A percentile compares a stretch with the other conserved stretches of the same genome.
These are phyloP conservation scores for Leptarthrus brevirostris DNA, from an alignment of 2,888 invertebrate genomes.

Conservation along the genomic window DNA sequence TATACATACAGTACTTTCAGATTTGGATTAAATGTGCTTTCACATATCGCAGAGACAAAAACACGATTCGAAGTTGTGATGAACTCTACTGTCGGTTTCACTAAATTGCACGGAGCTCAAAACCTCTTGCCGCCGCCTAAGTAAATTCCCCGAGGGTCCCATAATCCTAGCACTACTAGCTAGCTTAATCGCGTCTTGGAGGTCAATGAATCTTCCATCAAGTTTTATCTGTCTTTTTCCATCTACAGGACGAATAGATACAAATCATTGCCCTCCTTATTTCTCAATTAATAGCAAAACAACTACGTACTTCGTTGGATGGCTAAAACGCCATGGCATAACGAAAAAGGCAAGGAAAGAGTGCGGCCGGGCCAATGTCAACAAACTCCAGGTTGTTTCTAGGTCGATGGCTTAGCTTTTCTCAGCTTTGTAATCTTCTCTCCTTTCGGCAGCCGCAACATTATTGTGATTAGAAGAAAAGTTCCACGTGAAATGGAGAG, in stretches of 20 bases:
- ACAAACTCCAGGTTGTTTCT: conserved; percentile 39
- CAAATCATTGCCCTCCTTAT: not conserved
- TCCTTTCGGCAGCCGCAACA: not conserved
- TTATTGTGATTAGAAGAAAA: conserved; percentile 29
- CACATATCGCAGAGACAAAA: conserved; percentile 1
- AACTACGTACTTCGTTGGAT: too few relatives aligned
- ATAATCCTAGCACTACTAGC: conserved; percentile 4
- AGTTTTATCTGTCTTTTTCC: not conserved
- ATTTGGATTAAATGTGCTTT: conserved; percentile 18
- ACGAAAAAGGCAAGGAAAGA: not conserved
- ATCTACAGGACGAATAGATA: not conserved
- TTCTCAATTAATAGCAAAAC: too few relatives aligned
- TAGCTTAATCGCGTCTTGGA: not conserved
- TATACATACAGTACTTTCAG: conserved; percentile 24
- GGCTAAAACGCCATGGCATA: not conserved
- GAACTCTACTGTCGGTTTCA: conserved; percentile 35
- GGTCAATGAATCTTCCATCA: conserved; percentile 17
- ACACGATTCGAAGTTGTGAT: conserved; percentile 1
- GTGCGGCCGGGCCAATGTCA: conserved; percentile 25
- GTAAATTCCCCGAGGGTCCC: conserved; percentile 2
- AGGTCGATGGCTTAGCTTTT: conserved; percentile 42
- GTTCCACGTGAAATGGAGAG: conserved; percentile 42
- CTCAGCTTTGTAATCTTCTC: conserved; percentile 16
- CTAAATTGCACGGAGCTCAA: conserved; percentile 4
- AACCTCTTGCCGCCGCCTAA: not conserved